A percentile compares a stretch with the other conserved stretches of the same genome.
Conservation (phyloP, 2,888 invertebrate species). For the Pocota personata region DNA sequence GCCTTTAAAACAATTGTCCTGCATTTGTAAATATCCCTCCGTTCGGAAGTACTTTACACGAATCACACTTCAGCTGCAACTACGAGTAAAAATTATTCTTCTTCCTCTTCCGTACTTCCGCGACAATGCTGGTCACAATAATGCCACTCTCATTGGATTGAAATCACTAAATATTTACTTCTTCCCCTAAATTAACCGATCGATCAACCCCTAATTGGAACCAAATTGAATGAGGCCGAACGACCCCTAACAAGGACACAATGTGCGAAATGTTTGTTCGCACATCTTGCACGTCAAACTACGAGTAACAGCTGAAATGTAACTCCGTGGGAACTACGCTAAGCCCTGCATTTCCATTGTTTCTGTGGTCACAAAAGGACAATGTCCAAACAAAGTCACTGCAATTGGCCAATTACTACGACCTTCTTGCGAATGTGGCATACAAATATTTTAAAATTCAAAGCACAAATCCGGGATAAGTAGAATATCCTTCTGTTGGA, state of each 20-base stretch:
- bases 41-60: constrained; percentile 53
- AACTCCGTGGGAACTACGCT: constrained; percentile 58
- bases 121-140: constrained; percentile 60
- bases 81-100: constrained; percentile 19
- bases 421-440: constrained; percentile 10
- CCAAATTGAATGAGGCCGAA: constrained; percentile 41
- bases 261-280: constrained; percentile 64
- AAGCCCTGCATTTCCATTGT: constrained; percentile 7
- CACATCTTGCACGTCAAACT: constrained; percentile 58
- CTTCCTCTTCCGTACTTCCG: constrained; percentile 38
- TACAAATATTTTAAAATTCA: constrained; percentile 36
- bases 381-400: constrained; percentile 47
- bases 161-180: constrained; percentile 67
- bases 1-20: constrained; percentile 65
- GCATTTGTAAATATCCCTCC: constrained; percentile 37
- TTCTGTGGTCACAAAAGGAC: constrained; percentile 44
- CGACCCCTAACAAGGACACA: constrained; percentile 40
- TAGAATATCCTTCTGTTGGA: constrained; percentile 34
- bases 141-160: constrained; percentile 59
- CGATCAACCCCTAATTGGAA: constrained; percentile 73
- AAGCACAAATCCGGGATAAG: constrained; percentile 47
- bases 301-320: constrained; percentile 66
- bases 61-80: constrained; percentile 63
- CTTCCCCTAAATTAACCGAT: constrained; percentile 65
- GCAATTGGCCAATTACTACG: constrained; percentile 60